These are phyloP conservation scores for Tachina fera DNA, from an alignment of 2,888 invertebrate genomes.

Conservation along the genomic window DNA sequence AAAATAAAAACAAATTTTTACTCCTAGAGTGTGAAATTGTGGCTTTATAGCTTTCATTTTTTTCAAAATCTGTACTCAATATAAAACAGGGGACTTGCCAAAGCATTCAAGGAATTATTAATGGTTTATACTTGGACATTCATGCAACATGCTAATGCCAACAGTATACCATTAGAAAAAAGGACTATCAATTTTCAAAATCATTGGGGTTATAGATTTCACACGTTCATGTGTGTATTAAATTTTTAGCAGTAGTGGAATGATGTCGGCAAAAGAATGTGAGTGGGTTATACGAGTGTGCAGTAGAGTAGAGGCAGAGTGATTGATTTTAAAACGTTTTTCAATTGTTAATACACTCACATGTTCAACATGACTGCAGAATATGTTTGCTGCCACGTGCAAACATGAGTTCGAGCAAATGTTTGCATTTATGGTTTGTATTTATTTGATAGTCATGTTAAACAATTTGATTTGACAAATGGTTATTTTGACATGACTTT, in stretches of 20 bases:
- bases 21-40: slow-evolving; percentile 64
- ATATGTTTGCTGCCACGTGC: slow-evolving; percentile 58
- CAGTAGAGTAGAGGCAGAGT: slow-evolving; percentile 24
- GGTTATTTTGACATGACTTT: slow-evolving; percentile 56
- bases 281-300: slow-evolving; percentile 31
- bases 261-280: slow-evolving; percentile 35
- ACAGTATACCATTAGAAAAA: slow-evolving; percentile 24
- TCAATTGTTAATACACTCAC: slow-evolving; percentile 61
- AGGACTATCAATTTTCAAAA: slow-evolving; percentile 68
- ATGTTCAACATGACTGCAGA: slow-evolving; percentile 58
- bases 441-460: slow-evolving; percentile 69
- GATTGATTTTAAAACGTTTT: slow-evolving; percentile 72
- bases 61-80: slow-evolving; percentile 41
- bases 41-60: slow-evolving; percentile 58
- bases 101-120: slow-evolving; percentile 68
- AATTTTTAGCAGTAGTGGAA: neutral
- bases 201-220: slow-evolving; percentile 58
- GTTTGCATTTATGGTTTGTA: slow-evolving; percentile 39
- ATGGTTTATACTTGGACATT: slow-evolving; percentile 61
- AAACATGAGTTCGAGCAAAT: neutral
- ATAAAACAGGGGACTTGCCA: slow-evolving; percentile 41
- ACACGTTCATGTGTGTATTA: slow-evolving; percentile 17
- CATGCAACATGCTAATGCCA: slow-evolving; percentile 66
- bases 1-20: slow-evolving; percentile 21
- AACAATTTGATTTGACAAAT: slow-evolving; percentile 68